These are phyloP conservation scores for Procambarus clarkii DNA, from an alignment of 1,140 invertebrate genomes.

Conservation along the genomic window DNA sequence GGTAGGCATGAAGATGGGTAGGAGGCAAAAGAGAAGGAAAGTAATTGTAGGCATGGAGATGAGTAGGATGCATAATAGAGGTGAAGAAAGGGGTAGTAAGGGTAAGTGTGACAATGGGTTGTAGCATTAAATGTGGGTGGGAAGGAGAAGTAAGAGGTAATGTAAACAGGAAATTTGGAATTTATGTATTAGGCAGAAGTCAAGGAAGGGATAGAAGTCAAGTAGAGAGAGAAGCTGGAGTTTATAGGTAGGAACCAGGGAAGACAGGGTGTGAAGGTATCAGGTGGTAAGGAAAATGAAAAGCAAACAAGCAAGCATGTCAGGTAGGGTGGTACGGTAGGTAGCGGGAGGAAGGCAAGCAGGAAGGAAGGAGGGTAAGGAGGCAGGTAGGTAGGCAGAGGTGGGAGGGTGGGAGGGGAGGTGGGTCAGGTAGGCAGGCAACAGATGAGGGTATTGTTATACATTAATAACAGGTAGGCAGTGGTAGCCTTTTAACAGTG, in stretches of 20 bases:
- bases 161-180: no score
- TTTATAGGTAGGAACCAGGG: not conserved
- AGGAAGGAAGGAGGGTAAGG: not conserved
- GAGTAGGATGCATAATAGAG: not conserved
- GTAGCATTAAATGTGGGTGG: not conserved
- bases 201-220: not conserved
- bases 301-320: not conserved
- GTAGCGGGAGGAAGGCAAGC: not conserved
- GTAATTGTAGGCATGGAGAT: not conserved
- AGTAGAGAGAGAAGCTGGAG: not conserved
- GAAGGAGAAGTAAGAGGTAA: no score
- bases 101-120: not conserved
- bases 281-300: not conserved
- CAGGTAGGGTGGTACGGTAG: not conserved
- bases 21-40: not conserved
- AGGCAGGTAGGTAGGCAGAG: not conserved
- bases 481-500: conserved; percentile 26
- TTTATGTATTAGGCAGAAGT: no score
- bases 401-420: conserved; percentile 5
- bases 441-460: conserved; percentile 52
- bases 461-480: conserved; percentile 11
- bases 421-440: conserved; percentile 8
- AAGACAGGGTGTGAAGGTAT: not conserved
- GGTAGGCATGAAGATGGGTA: not conserved
- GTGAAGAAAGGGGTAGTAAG: not conserved